These are phyloP conservation scores for Coremacera marginata DNA, from an alignment of 2,888 invertebrate species.

Conservation along the genomic window DNA sequence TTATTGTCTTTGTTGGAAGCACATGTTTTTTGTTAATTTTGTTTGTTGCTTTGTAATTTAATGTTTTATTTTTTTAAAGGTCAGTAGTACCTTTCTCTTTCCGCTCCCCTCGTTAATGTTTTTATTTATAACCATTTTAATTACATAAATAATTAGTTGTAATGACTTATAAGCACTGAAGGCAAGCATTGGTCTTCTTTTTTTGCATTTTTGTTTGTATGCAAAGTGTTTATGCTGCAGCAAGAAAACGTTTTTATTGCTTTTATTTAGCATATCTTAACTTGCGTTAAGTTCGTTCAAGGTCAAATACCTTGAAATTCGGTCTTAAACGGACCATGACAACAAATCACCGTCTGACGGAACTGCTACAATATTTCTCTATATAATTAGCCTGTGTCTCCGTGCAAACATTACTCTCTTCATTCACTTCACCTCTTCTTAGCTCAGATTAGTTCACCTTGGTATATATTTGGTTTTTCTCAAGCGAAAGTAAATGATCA, in stretches of 20 bases:
- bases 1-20: background rate
- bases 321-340: too few species aligned
- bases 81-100: background rate
- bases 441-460: too few species aligned
- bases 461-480: too few species aligned
- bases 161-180: background rate
- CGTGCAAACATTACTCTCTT: too few species aligned
- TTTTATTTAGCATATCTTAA: background rate
- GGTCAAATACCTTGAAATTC: too few species aligned
- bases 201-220: too few species aligned
- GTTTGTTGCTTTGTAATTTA: background rate
- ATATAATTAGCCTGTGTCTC: too few species aligned
- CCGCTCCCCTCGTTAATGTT: background rate
- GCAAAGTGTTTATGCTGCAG: background rate
- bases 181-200: background rate
- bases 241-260: background rate
- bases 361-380: too few species aligned
- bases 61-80: background rate
- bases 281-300: too few species aligned
- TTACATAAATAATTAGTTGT: conserved; percentile 14
- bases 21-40: background rate
- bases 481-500: too few species aligned
- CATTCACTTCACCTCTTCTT: too few species aligned
- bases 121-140: conserved; percentile 1
- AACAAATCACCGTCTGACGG: too few species aligned